A percentile compares a stretch with the other conserved stretches of the same genome.
These are phyloP conservation scores for Ursus arctos DNA, from an alignment of 2,113 vertebrate species.

Conservation along the genomic window DNA sequence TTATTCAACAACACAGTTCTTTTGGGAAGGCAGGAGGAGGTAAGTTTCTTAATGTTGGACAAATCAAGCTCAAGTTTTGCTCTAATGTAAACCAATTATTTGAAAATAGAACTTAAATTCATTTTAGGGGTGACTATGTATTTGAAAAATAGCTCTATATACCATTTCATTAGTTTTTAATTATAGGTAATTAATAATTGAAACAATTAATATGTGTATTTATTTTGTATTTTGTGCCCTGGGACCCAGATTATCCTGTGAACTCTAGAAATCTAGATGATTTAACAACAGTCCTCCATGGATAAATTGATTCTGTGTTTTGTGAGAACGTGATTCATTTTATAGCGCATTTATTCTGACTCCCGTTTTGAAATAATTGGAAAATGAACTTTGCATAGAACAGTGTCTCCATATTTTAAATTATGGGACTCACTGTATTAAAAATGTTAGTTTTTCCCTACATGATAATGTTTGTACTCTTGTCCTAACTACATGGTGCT, in stretches of 20 bases:
- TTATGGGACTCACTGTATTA: background rate
- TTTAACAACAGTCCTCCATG: background rate
- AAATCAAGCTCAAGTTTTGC: conserved; percentile 3
- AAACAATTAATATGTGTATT: background rate
- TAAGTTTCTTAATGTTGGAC: conserved; percentile 42
- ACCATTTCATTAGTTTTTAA: conserved; percentile 47
- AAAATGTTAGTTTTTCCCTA: background rate
- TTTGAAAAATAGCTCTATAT: conserved; percentile 33
- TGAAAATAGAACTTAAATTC: conserved; percentile 57
- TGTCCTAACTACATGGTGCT: background rate
- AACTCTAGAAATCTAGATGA: conserved; percentile 58
- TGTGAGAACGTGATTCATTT: conserved; percentile 43
- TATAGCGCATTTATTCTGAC: conserved; percentile 41
- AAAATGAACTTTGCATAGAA: conserved; percentile 46
- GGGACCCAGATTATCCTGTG: background rate
- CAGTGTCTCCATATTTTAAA: background rate
- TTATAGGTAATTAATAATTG: background rate
- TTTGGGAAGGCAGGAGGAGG: conserved; percentile 51
- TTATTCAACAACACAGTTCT: conserved; percentile 9
- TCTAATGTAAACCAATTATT: background rate
- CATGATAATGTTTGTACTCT: background rate
- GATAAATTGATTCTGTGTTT: conserved; percentile 34
- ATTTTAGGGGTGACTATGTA: background rate
- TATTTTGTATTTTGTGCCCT: conserved; percentile 57
- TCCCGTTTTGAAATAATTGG: conserved; percentile 53